Evolutionary conservation across 1,140 invertebrate genomes (phyloP), one percentile per base, ranked within the genome.

Genomic region (Adelges cooleyi): DNA sequence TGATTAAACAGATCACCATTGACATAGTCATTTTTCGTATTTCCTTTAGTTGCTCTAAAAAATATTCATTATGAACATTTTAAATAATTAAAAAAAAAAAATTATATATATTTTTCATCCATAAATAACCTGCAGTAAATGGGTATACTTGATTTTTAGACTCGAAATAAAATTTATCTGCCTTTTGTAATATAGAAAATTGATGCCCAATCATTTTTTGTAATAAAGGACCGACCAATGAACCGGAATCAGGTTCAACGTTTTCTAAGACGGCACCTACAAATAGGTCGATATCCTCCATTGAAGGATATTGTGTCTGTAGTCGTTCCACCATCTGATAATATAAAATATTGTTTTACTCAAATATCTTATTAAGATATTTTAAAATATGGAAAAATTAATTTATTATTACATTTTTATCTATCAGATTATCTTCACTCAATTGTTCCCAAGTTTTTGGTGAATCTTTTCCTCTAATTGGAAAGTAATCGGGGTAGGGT

Each of bases 121-220:
- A n/a, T n/a, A n/a, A n/a, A n/a, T n/a, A n/a, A 42, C 38, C 38
- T 2, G 11, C 13, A 15, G 38, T 42, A 42, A 42, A 42, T 3
- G 38, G 11, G 17, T 42, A n/a, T 13, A 2, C 2, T 11, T 42
- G 38, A 2, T 42, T 42, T 3, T n/a, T 13, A 3, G 11, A 42
- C 17, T 86, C 80, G 52, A 84, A 92, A 73, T 84, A 93, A 70
- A 85, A 92, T 52, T 87, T 75, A 74, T 93, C 90, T n/a, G 85
- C 89, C 33, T 78, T 79, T 73, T 84, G 85, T 3, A 86, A 78
- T 59, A 83, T 78, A 0, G 81, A 76, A 72, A 95, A 90, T 75
- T 95, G 91, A 71, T 89, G 87, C 3, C 81, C 84, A 17, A 96
- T 80, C 25, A 95, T 82, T 71, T 88, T 93, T 11, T 81, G 82